Base-by-base conservation (phyloP, 2,888 invertebrate species). In the Danaus chrysippus region DNA sequence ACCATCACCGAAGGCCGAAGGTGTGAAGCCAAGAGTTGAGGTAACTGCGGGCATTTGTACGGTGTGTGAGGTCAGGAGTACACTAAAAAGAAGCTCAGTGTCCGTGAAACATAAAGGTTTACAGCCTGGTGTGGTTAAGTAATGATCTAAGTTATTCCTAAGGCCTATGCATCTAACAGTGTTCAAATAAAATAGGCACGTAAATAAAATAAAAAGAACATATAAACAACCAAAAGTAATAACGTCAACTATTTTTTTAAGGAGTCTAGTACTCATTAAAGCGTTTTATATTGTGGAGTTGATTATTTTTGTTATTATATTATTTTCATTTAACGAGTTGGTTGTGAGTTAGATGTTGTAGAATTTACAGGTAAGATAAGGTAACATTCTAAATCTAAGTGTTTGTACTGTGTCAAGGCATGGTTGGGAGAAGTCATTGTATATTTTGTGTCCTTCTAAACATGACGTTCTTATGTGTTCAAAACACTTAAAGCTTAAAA, bases 31-130 rank as follows among this genome's bases (percentile, higher is more conserved):
- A 87, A 91, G 87, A 90, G 88, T 90, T 87, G 79, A 87, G 89
- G 90, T 90, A 90, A 90, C 90, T 91, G 90, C 90, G 90, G 90
- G 90, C 90, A 90, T 87, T 84, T 91, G 90, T 89, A 86, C 84
- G 87, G 84, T 89, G 90, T 90, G 84, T 91, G 82, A 85, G 85
- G 87, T 90, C 86, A 87, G 91, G 90, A 88, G 87, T 90, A 85
- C 83, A 83, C 91, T 90, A 91, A 89, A 86, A 90, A 90, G 78
- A 91, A 90, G 91, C 91, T 88, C 76, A 81, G 90, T 90, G 91
- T 91, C 79, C 76, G 88, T 90, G 87, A 86, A 90, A 91, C 89
- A 89, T 86, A 89, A 87, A 88, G 77, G 76, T 80, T 77, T 81
- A 86, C 91, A 90, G 91, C 90, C 87, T 84, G 78, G 89, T 90